Base-by-base conservation (phyloP, 1,140 invertebrate species). In the Penaeus japonicus region DNA sequence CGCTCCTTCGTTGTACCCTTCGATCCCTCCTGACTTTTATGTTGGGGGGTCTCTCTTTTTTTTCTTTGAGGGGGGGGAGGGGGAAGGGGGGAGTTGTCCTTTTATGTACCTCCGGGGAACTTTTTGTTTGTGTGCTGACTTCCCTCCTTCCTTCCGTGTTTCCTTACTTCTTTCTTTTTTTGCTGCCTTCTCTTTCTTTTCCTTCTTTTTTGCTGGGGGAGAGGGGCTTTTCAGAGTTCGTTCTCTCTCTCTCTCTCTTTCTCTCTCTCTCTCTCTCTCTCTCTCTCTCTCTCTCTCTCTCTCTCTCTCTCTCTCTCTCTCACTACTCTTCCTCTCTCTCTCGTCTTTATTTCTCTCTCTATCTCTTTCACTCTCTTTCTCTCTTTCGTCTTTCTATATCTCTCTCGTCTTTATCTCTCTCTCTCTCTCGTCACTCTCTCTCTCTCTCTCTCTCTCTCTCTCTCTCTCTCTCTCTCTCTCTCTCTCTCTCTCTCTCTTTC, bases 101-200 rank as follows among this genome's bases (percentile, higher is more conserved):
- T n/a, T n/a, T n/a, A n/a, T n/a, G n/a, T n/a, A n/a, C n/a, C n/a
- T n/a, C n/a, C n/a, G n/a, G n/a, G n/a, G n/a, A n/a, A n/a, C n/a
- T n/a, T n/a, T n/a, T n/a, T 81, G 79, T 55, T 53, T 82, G 80
- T 59, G 80, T 82, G 80, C n/a, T n/a, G n/a, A 2, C 39, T 47
- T 47, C 12, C 39, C 39, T 7, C 5, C 39, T 10, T 7, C 7
- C 7, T 47, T 7, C 39, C 5, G 5, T 47, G 0, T 7, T 12
- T 10, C 39, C 7, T 47, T 4, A 0, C 39, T 12, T 47, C 12
- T 7, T 47, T 47, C 39, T 12, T 10, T 7, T 47, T 7, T 12
- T 47, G 0, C 7, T 7, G 0, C 5, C 0, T 10, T 4, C 5
- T 47, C 39, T 7, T 10, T 7, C 39, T 7, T 12, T 18, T 24